Base-by-base conservation (phyloP, 2,888 invertebrate genomes). In the Hedya salicella region DNA sequence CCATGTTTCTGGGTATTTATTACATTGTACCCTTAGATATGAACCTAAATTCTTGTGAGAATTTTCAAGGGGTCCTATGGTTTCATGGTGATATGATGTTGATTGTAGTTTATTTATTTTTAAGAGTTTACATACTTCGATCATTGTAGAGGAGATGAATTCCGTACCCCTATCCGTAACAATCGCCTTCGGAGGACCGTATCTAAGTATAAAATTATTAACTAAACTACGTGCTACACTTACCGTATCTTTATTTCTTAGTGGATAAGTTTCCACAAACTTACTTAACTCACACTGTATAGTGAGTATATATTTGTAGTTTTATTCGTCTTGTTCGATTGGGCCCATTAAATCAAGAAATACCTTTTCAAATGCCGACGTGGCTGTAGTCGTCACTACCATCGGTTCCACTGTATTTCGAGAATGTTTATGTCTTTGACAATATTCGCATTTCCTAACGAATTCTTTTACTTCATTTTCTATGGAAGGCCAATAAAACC, bases 71-170 rank as follows among this genome's bases (percentile, higher is more conserved):
- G 54, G 21, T 0, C 54, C 54, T 21, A 54, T 42, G 0, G 40
- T 54, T 42, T 54, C 40, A 42, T 54, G 54, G 21, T 42, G 39
- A 21, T 54, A 54, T 21, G 53, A 19, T n/a, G 53, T 54, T 13
- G 53, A 54, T n/a, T 21, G 13, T 1, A 54, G 40, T 40, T 54
- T 39, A 8, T 54, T 19, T 40, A 54, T 40, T n/a, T 54, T 21
- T 40, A 54, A 14, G 2, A 40, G 1, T 19, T 54, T 54, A 21
- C 53, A 54, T 14, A 54, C 14, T 4, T 54, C 53, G 14, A 11
- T 21, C 40, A 54, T 54, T 16, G 53, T 54, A 0, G 40, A 21
- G 1, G 19, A 21, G 1, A 54, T 40, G 11, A 54, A 54, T 19
- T 54, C 53, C 5, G 53, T 54, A 1, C 53, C 53, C 53, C 53